Evolutionary conservation across 2,888 invertebrate species (phyloP).

Genomic region (Crepidodera aurea): DNA sequence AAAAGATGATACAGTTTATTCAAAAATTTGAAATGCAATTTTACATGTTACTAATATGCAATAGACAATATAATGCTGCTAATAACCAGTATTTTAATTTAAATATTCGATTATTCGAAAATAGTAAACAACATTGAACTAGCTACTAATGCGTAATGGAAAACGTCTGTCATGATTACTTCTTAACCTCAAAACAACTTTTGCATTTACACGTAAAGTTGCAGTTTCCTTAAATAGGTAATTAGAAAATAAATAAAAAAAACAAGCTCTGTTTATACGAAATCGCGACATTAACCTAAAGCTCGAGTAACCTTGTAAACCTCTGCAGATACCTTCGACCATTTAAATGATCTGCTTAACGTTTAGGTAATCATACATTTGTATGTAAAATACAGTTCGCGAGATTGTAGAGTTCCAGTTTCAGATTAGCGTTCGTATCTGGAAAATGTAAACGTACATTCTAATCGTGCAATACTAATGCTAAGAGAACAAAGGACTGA

Average conservation of each 20-base stretch:
- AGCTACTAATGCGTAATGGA: too few species aligned
- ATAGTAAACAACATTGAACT: too few species aligned
- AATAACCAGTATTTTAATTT: too few species aligned
- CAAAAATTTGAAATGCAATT: too few species aligned
- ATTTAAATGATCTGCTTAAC: slow-evolving; percentile 40
- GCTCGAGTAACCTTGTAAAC: background rate
- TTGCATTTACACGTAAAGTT: too few species aligned
- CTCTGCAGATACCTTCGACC: slow-evolving; percentile 2
- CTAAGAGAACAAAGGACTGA: slow-evolving; percentile 5
- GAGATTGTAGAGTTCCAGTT: slow-evolving; percentile 45
- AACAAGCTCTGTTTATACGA: background rate
- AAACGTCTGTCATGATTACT: too few species aligned
- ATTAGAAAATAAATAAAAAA: background rate
- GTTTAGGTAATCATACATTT: slow-evolving; percentile 48
- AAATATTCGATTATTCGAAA: too few species aligned
- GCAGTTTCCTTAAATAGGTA: too few species aligned
- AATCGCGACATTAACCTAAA: background rate
- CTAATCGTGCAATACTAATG: slow-evolving; percentile 18
- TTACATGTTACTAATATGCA: too few species aligned
- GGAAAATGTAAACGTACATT: slow-evolving; percentile 21
- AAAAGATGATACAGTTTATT: too few species aligned
- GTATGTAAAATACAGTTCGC: slow-evolving; percentile 47
- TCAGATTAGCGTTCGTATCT: slow-evolving; percentile 31
- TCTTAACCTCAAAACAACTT: background rate
- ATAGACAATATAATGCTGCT: too few species aligned